A percentile compares a stretch with the other conserved stretches of the same genome.
phyloP scores from a whole-genome alignment of 2,888 invertebrate genomes.

The Heteropelma amictum region DNA sequence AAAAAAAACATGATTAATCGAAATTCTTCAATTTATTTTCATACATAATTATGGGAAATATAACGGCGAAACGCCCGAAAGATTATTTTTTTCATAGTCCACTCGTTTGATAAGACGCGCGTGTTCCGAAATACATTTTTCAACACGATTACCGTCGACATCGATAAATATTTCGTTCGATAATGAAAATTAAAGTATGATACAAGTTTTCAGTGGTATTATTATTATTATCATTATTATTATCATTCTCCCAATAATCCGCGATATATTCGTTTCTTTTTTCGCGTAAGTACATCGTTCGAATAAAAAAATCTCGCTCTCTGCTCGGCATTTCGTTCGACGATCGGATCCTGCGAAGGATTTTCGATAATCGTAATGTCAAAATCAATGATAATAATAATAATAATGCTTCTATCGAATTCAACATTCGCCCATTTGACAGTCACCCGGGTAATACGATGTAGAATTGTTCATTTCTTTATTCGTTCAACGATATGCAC shows the following conservation, averaged over 20 bases:
- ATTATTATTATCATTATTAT: no score
- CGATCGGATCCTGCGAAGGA: constrained; percentile 33
- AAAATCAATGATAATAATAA: constrained; percentile 1
- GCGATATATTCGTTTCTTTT: constrained; percentile 4
- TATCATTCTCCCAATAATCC: not conserved
- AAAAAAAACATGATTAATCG: not conserved
- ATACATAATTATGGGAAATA: constrained; percentile 52
- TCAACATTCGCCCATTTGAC: constrained; percentile 44
- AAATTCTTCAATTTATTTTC: constrained; percentile 48
- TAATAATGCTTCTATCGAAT: constrained; percentile 26
- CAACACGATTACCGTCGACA: no score
- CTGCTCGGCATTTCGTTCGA: constrained; percentile 18
- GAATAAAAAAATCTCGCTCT: constrained; percentile 1
- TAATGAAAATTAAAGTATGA: not conserved
- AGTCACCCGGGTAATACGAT: constrained; percentile 11
- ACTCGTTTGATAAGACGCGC: no score
- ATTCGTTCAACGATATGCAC: constrained; percentile 1
- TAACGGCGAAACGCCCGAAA: constrained; percentile 39
- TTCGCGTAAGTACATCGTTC: constrained; percentile 38
- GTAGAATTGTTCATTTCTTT: constrained; percentile 1
- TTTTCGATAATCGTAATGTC: no score
- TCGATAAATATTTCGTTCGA: no score
- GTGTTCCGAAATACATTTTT: no score
- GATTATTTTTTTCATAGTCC: constrained; percentile 17
- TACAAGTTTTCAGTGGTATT: not conserved